Evolutionary conservation across 2,888 invertebrate genomes (phyloP).

Genomic region (Steromphala cineraria): DNA sequence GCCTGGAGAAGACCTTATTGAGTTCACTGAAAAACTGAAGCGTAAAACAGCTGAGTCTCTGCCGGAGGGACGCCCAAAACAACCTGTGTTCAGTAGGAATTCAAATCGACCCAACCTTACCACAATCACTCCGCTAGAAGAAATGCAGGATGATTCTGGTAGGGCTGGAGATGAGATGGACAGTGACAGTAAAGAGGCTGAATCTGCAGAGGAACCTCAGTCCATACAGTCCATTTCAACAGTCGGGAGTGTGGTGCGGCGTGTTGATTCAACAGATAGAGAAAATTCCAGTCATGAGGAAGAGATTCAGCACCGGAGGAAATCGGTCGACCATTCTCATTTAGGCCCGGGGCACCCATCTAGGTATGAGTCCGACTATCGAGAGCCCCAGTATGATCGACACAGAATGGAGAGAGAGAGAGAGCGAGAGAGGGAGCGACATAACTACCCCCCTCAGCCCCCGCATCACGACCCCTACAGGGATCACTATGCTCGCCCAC

Average conservation of each 20-base stretch:
- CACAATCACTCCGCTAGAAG: slow-evolving; percentile 41
- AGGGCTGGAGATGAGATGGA: slow-evolving; percentile 32
- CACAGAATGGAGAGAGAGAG: not conserved
- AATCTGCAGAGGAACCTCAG: slow-evolving; percentile 29
- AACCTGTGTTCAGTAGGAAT: slow-evolving; percentile 42
- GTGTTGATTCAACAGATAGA: slow-evolving; percentile 15
- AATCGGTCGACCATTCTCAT: not conserved
- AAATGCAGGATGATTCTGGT: slow-evolving; percentile 29
- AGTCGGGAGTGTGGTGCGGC: slow-evolving; percentile 26
- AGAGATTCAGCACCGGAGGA: not conserved
- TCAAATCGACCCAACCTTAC: slow-evolving; percentile 46
- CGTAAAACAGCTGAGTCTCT: slow-evolving; percentile 52
- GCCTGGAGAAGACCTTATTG: slow-evolving; percentile 55
- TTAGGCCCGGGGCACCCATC: not conserved
- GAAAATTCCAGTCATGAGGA: slow-evolving; percentile 8
- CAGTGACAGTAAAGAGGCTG: slow-evolving; percentile 27
- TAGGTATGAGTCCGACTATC: slow-evolving; percentile 19
- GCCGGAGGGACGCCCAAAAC: slow-evolving; percentile 37
- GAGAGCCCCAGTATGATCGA: slow-evolving; percentile 18
- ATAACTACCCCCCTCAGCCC: not conserved
- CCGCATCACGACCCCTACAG: slow-evolving; percentile 4
- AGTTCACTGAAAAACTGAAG: slow-evolving; percentile 68
- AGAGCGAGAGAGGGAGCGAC: not conserved
- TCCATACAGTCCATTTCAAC: slow-evolving; percentile 27
- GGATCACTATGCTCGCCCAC: slow-evolving; percentile 14